Evolutionary conservation across 1,140 invertebrate genomes (phyloP).

Genomic region (Cydia fagiglandana): DNA sequence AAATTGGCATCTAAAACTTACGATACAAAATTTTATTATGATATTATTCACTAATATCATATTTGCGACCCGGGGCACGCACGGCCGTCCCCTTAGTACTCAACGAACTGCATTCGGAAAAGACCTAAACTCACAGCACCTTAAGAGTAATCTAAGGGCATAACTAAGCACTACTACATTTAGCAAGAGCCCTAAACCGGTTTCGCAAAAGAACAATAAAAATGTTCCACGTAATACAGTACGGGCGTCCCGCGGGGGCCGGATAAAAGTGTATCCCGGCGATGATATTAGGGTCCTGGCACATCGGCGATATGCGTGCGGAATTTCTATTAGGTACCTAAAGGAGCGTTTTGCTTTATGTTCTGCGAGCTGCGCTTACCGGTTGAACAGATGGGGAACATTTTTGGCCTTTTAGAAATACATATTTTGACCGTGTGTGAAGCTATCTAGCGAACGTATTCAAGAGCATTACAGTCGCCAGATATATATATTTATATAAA

Average conservation of each 20-base stretch:
- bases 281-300: constrained; percentile 52
- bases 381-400: neutral
- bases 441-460: neutral
- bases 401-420: neutral
- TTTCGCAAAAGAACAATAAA: constrained; percentile 40
- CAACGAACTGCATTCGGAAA: too few relatives aligned
- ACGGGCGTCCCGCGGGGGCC: constrained; percentile 38
- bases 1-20: too few relatives aligned
- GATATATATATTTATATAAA: too few relatives aligned
- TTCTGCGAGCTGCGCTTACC: constrained; percentile 36
- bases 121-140: too few relatives aligned
- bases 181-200: neutral
- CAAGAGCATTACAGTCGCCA: too few relatives aligned
- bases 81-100: too few relatives aligned
- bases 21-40: too few relatives aligned
- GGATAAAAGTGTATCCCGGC: constrained; percentile 50
- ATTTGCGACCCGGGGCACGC: too few relatives aligned
- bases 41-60: too few relatives aligned
- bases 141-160: neutral
- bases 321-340: constrained; percentile 60
- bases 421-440: neutral
- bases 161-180: neutral
- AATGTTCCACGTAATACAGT: constrained; percentile 39
- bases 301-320: constrained; percentile 48
- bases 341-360: constrained; percentile 54